A percentile compares a stretch with the other conserved stretches of the same genome.
phyloP scores from a whole-genome alignment of 2,888 invertebrate species.

The Cyaniris semiargus region DNA sequence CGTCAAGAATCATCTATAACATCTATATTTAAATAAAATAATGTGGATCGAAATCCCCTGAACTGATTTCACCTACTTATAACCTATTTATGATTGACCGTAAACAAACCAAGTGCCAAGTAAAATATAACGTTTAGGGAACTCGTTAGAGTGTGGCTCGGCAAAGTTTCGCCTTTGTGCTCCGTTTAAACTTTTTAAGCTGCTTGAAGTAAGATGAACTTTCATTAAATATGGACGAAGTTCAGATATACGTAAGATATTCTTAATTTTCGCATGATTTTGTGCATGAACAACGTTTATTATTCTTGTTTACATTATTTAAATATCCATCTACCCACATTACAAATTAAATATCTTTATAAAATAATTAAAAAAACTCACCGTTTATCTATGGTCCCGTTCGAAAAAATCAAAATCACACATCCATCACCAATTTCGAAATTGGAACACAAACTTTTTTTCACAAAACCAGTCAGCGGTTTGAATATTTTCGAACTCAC shows the following conservation, averaged over 20 bases:
- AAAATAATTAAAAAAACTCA: background rate
- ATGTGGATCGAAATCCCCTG: background rate
- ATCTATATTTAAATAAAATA: background rate
- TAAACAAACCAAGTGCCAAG: slow-evolving; percentile 4
- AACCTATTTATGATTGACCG: slow-evolving; percentile 6
- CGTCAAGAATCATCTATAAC: background rate
- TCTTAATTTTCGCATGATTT: background rate
- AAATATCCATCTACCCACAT: background rate
- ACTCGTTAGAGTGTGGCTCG: background rate
- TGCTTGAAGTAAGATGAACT: background rate
- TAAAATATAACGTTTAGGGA: background rate
- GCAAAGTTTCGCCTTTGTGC: slow-evolving; percentile 8
- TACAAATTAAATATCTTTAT: background rate
- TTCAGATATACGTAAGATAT: background rate
- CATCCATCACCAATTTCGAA: slow-evolving; percentile 9
- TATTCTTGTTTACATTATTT: background rate
- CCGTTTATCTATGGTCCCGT: slow-evolving; percentile 1
- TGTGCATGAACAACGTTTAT: background rate
- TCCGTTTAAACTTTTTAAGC: slow-evolving; percentile 1
- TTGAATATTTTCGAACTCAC: slow-evolving; percentile 34
- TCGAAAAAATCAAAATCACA: background rate
- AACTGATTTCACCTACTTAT: slow-evolving; percentile 3
- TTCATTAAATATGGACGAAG: background rate
- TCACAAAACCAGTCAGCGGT: background rate
- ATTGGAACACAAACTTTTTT: slow-evolving; percentile 15